Evolutionary conservation across 2,797 vertebrate genomes (phyloP), one percentile per base, ranked within the genome.

Genomic region (Cetoscarus ocellatus): DNA sequence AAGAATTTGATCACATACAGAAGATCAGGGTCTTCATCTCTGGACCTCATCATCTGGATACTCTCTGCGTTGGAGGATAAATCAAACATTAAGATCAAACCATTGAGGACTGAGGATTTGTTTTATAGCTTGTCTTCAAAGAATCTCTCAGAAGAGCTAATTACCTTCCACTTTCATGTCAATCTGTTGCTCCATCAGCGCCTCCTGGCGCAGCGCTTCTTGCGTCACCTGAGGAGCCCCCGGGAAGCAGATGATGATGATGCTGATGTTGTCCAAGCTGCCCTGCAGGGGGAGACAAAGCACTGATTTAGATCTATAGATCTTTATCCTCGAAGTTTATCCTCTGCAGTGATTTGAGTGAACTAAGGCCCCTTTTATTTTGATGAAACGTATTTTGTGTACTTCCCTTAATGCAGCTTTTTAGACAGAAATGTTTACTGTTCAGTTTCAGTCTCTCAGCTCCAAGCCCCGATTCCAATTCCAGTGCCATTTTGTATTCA

Each of bases 201-300:
- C 80, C 78, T 96, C 95, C 48, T 70, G 81, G 70, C 93, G 90
- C 84, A 96, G 78, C 3, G 94, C 94, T 77, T 96, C 92, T 56
- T 91, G 87, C 40, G 92, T 94, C 71, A 95, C 77, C 56, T 91
- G 79, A 70, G 96, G 95, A 74, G 93, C 93, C 14, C 94, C 92
- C 0, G 90, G 88, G 84, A 97, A 95, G 83, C 95, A 93, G 64
- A 97, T 85, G 10, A 96, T 92, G 77, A 96, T 93, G 81, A 96
- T 94, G 75, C 94, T 96, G 82, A 96, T 96, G 85, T 96, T 96
- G 77, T 96, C 96, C 76, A 95, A 84, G 80, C 96, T 97, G 57
- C 95, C 96, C 95, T 96, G 90, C 51, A 80, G 85, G 75, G 72
- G 75, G 77, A 74, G 70, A 83, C 71, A 87, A 15, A 73, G 43